Evolutionary conservation across 2,797 vertebrate species (phyloP), one percentile per base, ranked within the genome.

Genomic region (Hypotaenidia okinawae): DNA sequence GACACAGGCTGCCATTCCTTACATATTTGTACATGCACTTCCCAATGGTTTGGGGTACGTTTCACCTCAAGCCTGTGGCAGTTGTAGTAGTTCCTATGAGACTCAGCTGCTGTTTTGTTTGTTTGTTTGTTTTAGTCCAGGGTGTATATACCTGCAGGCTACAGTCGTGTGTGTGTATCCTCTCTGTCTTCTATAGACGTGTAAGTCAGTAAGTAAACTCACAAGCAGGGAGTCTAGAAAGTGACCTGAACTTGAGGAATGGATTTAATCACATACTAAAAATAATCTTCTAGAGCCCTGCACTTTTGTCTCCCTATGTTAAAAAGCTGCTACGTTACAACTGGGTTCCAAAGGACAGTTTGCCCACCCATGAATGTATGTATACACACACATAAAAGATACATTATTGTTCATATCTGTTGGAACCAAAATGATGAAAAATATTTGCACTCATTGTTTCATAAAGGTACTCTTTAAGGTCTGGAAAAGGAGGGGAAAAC

Each of bases 351-450:
- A 45, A 45, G 43, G 43, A 45, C 43, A 45, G 10, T 94, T 91
- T 37, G n/a, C 45, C 15, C 6, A 0, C n/a, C 21, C 9, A 0
- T 17, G 23, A 10, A 22, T n/a, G 6, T 55, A 22, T n/a, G 6
- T 55, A 27, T 9, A 49, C 6, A 9, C 6, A 2, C 25, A 58
- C 3, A 2, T 11, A 25, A 47, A 57, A 72, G 30, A 43, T 27
- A 49, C 2, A 23, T 37, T 35, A 2, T 22, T 84, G 16, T 66
- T 66, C 27, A 66, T 6, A 24, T 52, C 4, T 62, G 0, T 33
- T 41, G 12, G 18, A 45, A 17, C 43, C 16, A 45, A 45, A 45
- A 39, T 43, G 19, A 58, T 69, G 23, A 14, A 79, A 70, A 83
- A 91, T 4, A 28, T 47, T 89, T 68, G 32, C 23, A 32, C 4